Conservation (phyloP, 2,113 vertebrate genomes). For the Notothenia coriiceps region DNA sequence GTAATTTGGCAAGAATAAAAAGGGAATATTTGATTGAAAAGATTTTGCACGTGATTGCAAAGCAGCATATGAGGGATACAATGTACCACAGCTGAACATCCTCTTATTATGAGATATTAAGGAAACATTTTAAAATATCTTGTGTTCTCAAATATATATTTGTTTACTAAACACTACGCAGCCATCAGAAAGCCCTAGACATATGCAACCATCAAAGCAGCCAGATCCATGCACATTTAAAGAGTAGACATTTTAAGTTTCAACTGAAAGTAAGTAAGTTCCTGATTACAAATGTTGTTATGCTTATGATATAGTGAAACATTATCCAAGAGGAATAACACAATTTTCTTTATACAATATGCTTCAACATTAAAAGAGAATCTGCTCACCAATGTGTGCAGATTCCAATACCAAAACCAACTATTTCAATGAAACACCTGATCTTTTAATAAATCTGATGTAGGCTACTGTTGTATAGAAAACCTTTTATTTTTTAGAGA, state of each 20-base stretch:
- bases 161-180: background rate
- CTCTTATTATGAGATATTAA: no score
- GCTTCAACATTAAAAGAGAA: conserved; percentile 10
- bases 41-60: background rate
- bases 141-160: background rate
- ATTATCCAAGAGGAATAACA: conserved; percentile 13
- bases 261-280: background rate
- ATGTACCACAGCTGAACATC: no score
- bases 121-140: no score
- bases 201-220: background rate
- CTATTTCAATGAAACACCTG: no score
- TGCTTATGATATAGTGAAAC: conserved; percentile 17
- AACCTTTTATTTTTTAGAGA: no score
- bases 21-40: background rate
- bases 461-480: no score
- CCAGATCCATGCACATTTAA: background rate
- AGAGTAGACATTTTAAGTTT: background rate
- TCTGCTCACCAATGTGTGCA: background rate
- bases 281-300: background rate
- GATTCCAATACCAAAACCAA: background rate
- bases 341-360: conserved; percentile 6
- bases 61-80: no score
- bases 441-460: background rate
- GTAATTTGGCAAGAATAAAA: background rate
- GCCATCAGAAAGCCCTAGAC: background rate